A percentile compares a stretch with the other conserved stretches of the same genome.
Conservation (phyloP, 2,113 vertebrate genomes). For the Anhinga anhinga region DNA sequence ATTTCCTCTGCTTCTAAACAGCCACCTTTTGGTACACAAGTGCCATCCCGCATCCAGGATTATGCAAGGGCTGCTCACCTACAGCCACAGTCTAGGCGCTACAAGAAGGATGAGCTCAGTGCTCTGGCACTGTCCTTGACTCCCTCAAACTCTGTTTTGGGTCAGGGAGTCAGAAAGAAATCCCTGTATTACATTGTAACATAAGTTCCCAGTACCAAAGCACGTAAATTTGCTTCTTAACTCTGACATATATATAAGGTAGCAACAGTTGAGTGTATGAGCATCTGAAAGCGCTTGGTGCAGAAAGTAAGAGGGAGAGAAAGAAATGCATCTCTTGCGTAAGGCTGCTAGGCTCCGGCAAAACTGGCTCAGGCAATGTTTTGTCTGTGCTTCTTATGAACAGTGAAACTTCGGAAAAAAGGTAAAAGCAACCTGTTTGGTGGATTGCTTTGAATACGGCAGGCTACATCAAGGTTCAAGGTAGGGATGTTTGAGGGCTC, state of each 20-base stretch:
- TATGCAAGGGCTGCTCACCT: neutral
- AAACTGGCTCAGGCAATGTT: neutral
- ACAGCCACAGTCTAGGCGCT: neutral
- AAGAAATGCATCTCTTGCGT: neutral
- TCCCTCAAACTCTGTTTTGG: neutral
- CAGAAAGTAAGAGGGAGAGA: neutral
- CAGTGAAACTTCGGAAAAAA: neutral
- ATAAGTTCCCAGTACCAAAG: neutral
- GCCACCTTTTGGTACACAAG: neutral
- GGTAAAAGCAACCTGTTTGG: neutral
- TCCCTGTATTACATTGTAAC: neutral
- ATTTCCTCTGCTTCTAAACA: neutral
- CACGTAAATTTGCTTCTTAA: neutral
- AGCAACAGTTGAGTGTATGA: neutral
- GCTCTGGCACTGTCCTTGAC: neutral
- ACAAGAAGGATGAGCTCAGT: neutral
- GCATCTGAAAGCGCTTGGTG: neutral
- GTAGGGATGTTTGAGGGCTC: neutral
- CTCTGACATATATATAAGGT: neutral
- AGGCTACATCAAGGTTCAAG: neutral
- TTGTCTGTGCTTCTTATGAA: neutral
- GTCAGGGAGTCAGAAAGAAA: neutral
- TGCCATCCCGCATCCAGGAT: neutral
- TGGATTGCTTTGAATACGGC: neutral
- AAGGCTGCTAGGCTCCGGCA: neutral